Percentiles rank a stretch among this genome's conserved stretches.
phyloP scores from a whole-genome alignment of 2,113 vertebrate genomes.

The Meleagris gallopavo region DNA sequence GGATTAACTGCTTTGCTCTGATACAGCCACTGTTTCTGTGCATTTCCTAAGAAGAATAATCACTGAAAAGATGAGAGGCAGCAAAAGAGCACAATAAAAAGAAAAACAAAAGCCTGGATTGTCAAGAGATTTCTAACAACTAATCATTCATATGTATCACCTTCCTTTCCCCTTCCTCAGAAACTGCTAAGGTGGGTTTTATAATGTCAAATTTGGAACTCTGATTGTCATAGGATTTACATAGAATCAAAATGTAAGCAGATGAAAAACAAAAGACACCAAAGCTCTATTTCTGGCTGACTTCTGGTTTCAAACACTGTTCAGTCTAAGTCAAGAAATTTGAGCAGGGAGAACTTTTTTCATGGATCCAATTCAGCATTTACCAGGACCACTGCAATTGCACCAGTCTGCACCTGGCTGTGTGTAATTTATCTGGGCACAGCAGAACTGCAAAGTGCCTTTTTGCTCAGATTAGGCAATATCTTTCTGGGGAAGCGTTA shows the following conservation, averaged over 20 bases:
- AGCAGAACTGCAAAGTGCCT: neutral
- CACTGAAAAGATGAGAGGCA: neutral
- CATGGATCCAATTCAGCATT: neutral
- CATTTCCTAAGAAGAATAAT: neutral
- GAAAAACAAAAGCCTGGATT: neutral
- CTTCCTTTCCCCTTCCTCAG: neutral
- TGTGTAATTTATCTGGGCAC: neutral
- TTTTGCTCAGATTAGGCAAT: neutral
- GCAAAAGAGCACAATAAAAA: neutral
- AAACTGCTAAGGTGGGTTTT: neutral
- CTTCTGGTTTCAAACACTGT: neutral
- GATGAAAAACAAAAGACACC: neutral
- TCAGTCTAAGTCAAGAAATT: neutral
- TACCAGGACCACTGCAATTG: neutral
- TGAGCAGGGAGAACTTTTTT: neutral
- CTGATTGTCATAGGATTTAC: neutral
- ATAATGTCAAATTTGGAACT: slow-evolving; percentile 28
- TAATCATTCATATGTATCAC: neutral
- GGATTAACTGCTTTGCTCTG: slow-evolving; percentile 7
- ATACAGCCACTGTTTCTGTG: neutral
- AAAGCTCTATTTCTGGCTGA: neutral
- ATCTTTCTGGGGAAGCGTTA: neutral
- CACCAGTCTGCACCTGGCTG: neutral
- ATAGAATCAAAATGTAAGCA: neutral
- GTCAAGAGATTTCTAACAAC: neutral